Conservation (phyloP, 2,888 invertebrate genomes). For the Eupithecia centaureata region DNA sequence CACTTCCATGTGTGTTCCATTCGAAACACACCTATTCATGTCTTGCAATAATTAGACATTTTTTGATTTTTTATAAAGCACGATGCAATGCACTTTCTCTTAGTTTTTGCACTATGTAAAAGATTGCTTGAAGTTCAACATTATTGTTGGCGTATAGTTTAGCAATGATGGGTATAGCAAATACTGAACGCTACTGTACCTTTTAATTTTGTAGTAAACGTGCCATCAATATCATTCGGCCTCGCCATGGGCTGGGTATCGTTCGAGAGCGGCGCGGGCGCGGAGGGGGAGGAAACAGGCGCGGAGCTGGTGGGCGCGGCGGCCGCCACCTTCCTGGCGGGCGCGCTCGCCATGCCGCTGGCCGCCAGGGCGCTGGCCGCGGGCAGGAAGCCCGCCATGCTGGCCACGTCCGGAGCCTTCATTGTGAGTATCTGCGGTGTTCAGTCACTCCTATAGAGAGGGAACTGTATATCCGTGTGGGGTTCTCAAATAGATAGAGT, state of each 20-base stretch:
- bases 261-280: constrained; percentile 57
- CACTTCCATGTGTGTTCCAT: no score
- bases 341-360: constrained; percentile 62
- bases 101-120: no score
- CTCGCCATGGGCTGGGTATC: constrained; percentile 73
- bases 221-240: constrained; percentile 67
- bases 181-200: background rate
- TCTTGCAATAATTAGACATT: no score
- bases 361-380: constrained; percentile 57
- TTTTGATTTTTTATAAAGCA: no score
- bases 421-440: constrained; percentile 49
- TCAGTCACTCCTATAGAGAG: no score
- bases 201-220: constrained; percentile 57
- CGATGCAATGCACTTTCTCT: no score
- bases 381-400: constrained; percentile 60
- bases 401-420: constrained; percentile 60
- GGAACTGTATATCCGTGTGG: background rate
- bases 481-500: no score
- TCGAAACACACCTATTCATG: no score
- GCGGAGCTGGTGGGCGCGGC: constrained; percentile 52
- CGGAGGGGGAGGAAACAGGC: constrained; percentile 22
- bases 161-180: no score
- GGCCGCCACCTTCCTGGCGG: constrained; percentile 55
- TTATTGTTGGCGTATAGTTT: no score
- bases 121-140: no score